Percentiles rank a stretch among this genome's conserved stretches.
phyloP scores from a whole-genome alignment of 1,140 invertebrate species.

The Pachyrhynchus sulphureomaculatus region DNA sequence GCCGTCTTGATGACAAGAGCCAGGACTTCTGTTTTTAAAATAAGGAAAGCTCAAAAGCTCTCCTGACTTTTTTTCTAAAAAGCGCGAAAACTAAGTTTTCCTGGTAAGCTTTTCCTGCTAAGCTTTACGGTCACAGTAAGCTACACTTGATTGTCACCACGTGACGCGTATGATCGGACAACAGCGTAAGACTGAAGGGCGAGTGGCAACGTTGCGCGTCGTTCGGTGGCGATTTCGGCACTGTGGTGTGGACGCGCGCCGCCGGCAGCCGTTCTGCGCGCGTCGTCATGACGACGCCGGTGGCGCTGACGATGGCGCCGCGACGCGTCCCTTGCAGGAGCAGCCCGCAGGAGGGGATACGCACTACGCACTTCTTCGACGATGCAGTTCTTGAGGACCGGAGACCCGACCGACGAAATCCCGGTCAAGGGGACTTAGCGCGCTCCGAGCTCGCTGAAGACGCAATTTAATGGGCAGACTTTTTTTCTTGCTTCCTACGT shows the following conservation, averaged over 20 bases:
- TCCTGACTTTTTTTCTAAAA: background rate
- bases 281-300: constrained; percentile 30
- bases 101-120: background rate
- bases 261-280: constrained; percentile 29
- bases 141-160: constrained; percentile 17
- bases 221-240: constrained; percentile 24
- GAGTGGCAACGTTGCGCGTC: constrained; percentile 27
- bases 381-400: constrained; percentile 6
- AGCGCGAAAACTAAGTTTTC: constrained; percentile 11
- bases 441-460: background rate
- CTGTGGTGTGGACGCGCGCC: constrained; percentile 31
- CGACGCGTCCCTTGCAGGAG: constrained; percentile 18
- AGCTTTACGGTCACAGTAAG: constrained; percentile 8
- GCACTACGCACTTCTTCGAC: constrained; percentile 18
- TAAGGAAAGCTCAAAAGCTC: constrained; percentile 16
- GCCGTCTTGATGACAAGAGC: constrained; percentile 25
- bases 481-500: too few species aligned
- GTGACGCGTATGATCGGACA: constrained; percentile 21
- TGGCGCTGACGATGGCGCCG: constrained; percentile 19
- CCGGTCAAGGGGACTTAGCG: constrained; percentile 9
- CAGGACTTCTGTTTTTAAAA: constrained; percentile 3
- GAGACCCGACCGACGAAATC: constrained; percentile 2
- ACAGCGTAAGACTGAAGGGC: constrained; percentile 18
- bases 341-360: constrained; percentile 5
- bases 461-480: too few species aligned